Percentiles rank a stretch among this genome's conserved stretches.
Evolutionary conservation across 2,797 vertebrate species (phyloP).

Genomic region (Anabacerthia variegaticeps): DNA sequence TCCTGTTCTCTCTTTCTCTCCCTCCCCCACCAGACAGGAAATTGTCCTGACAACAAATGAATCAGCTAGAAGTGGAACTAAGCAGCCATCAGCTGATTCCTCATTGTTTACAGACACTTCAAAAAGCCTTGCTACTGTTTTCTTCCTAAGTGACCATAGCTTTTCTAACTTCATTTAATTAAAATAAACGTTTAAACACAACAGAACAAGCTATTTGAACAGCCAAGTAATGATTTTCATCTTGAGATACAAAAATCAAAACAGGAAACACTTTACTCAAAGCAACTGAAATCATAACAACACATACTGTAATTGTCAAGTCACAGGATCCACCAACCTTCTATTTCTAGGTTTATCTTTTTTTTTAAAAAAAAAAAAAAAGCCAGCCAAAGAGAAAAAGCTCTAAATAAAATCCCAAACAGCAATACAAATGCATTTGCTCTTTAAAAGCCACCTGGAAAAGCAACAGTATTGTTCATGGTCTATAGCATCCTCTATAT

Average conservation of each 20-base stretch:
- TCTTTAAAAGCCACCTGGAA: slow-evolving; percentile 60
- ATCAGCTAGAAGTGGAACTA: slow-evolving; percentile 77
- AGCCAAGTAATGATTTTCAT: background rate
- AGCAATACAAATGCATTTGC: slow-evolving; percentile 22
- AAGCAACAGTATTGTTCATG: slow-evolving; percentile 48
- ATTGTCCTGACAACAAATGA: slow-evolving; percentile 79
- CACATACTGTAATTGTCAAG: slow-evolving; percentile 13
- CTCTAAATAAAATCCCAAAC: slow-evolving; percentile 36
- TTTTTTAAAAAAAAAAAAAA: background rate
- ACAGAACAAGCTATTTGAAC: background rate
- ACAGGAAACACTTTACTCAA: background rate
- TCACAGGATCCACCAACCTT: slow-evolving; percentile 31
- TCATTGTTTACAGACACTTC: slow-evolving; percentile 68
- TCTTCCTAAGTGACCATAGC: background rate
- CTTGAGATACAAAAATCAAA: background rate
- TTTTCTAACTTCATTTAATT: background rate
- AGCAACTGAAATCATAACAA: background rate
- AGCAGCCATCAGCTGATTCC: slow-evolving; percentile 74
- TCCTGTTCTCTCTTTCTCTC: slow-evolving; percentile 73
- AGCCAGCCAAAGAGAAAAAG: slow-evolving; percentile 9
- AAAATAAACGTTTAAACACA: background rate
- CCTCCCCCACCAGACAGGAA: slow-evolving; percentile 78
- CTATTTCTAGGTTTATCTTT: slow-evolving; percentile 33
- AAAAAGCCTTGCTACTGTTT: slow-evolving; percentile 35
- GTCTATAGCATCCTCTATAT: slow-evolving; percentile 21